Base-by-base conservation (phyloP, 1,140 invertebrate species). In the Brachionus manjavacas region DNA sequence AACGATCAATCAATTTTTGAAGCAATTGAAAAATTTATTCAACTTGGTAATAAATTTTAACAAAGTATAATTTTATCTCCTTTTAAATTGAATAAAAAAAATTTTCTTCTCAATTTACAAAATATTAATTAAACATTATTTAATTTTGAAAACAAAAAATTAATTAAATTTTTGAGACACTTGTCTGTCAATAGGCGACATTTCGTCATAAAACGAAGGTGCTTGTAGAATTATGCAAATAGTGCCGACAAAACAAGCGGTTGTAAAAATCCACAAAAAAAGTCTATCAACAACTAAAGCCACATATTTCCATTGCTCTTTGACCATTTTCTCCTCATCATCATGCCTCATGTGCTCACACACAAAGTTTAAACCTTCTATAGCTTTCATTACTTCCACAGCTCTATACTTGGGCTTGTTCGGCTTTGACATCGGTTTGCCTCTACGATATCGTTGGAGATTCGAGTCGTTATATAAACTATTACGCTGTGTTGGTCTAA, bases 331-430 rank as follows among this genome's bases (percentile, higher is more conserved):
- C 41, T 70, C 84, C 90, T 95, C 95, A 88, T 97, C 95, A 64
- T 94, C 94, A 88, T 96, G 94, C 90, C 96, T 96, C 86, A 98
- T 96, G 89, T 98, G 96, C 89, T 98, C 95, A 23, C 96, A 96
- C 88, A 98, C 98, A 90, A 96, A 98, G 86, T 95, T 91, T 25
- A 98, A 95, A 85, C 95, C 95, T 89, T 97, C 68, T 41, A 72
- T 72, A 16, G 68, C 68, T 41, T 41, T 72, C 68, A 72, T 72
- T 41, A 72, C 68, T 72, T 72, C 68, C 14, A 41, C 28, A 35
- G 68, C 68, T 41, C 68, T 72, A 20, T 72, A 72, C 31, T 41
- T 72, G 6, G 68, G 68, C 39, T 41, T 72, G 14, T n/a, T 72
- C 2, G 28, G 31, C 31, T 41, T 41, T 39, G 35, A 6, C 35